Percentiles rank a stretch among this genome's conserved stretches.
Conservation (phyloP, 2,888 invertebrate genomes). For the Acheta domesticus region DNA sequence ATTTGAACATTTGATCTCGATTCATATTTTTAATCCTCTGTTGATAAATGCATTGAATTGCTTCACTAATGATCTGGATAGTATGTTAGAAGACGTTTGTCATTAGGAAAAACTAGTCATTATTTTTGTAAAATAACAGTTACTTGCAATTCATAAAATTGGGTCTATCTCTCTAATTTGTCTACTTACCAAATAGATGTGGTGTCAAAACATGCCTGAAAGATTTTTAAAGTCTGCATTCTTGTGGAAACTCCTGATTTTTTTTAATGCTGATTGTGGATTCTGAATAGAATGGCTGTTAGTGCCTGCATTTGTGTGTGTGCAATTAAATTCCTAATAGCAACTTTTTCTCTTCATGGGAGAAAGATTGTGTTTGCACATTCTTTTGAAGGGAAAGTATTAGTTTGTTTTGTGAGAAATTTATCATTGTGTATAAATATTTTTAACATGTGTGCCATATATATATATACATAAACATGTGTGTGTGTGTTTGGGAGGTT, state of each 20-base stretch:
- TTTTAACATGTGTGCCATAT: not conserved
- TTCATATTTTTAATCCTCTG: too few species aligned
- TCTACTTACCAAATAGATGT: too few species aligned
- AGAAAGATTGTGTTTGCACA: not conserved
- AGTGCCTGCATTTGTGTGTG: conserved; percentile 6
- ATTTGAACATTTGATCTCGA: too few species aligned
- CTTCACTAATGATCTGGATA: too few species aligned
- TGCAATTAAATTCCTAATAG: conserved; percentile 3
- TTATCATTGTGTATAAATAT: conserved; percentile 3
- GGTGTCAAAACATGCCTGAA: too few species aligned
- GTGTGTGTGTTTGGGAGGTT: not conserved
- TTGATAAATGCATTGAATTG: too few species aligned
- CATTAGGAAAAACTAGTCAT: too few species aligned
- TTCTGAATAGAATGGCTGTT: conserved; percentile 1
- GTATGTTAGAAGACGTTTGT: too few species aligned
- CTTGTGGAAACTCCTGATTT: not conserved
- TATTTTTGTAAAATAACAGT: too few species aligned
- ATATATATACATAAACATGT: not conserved
- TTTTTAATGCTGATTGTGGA: not conserved
- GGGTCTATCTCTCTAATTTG: too few species aligned
- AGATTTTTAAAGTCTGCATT: not conserved
- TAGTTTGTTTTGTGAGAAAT: not conserved
- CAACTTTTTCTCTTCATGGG: not conserved
- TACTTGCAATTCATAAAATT: too few species aligned
- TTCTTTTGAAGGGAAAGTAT: not conserved